These are phyloP conservation scores for Takifugu bimaculatus DNA, from an alignment of 2,113 vertebrate species.

Conservation along the genomic window DNA sequence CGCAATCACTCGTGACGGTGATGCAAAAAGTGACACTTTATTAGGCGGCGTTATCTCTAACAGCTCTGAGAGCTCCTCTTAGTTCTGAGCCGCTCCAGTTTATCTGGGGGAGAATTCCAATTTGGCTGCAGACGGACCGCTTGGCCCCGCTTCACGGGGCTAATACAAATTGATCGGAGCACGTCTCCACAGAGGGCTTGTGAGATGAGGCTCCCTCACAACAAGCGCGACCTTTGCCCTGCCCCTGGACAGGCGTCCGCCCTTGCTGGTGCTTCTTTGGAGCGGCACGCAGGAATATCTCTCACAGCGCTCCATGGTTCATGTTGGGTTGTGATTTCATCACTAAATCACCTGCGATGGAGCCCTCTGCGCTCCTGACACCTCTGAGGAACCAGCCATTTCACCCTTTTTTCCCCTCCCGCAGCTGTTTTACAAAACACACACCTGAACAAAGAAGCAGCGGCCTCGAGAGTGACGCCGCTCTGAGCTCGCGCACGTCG, in stretches of 20 bases:
- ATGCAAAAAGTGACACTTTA: slow-evolving; percentile 36
- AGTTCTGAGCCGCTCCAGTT: slow-evolving; percentile 30
- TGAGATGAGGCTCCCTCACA: slow-evolving; percentile 34
- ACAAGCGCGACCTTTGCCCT: slow-evolving; percentile 22
- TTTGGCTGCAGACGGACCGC: slow-evolving; percentile 44
- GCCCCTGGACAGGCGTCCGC: neutral
- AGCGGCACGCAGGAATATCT: slow-evolving; percentile 8
- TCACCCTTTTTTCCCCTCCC: slow-evolving; percentile 8
- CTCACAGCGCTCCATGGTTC: slow-evolving; percentile 18
- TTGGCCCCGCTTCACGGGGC: slow-evolving; percentile 48
- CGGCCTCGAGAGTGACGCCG: slow-evolving; percentile 10
- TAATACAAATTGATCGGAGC: slow-evolving; percentile 56
- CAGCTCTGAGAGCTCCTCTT: slow-evolving; percentile 38
- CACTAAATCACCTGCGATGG: slow-evolving; percentile 16
- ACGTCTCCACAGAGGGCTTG: slow-evolving; percentile 40
- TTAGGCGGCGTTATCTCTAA: slow-evolving; percentile 31
- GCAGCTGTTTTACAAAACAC: slow-evolving; percentile 14
- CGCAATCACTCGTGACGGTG: slow-evolving; percentile 27
- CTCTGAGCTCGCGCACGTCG: too few relatives aligned
- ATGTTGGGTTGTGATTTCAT: slow-evolving; percentile 32
- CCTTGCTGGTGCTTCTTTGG: neutral
- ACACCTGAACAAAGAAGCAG: slow-evolving; percentile 11
- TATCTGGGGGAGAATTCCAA: slow-evolving; percentile 50
- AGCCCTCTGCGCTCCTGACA: slow-evolving; percentile 10
- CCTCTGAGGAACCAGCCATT: slow-evolving; percentile 15